phyloP scores from a whole-genome alignment of 2,888 invertebrate genomes.

The Cantharis flavilabris region DNA sequence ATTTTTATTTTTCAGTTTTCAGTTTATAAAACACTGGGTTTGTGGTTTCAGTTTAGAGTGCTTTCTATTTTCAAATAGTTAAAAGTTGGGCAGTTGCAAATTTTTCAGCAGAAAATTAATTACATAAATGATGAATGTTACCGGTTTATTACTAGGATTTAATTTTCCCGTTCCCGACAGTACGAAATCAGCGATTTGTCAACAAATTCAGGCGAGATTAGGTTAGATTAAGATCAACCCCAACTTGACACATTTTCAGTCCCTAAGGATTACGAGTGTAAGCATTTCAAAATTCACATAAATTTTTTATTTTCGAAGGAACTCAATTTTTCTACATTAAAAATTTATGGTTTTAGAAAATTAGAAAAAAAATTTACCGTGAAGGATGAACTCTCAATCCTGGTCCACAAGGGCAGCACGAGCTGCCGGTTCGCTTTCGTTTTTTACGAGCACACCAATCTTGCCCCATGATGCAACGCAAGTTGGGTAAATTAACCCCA shows the following conservation, averaged over 20 bases:
- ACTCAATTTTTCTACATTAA: neutral
- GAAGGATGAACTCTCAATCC: slow-evolving; percentile 62
- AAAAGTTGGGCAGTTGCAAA: too few species aligned
- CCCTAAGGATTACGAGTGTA: neutral
- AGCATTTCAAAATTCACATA: neutral
- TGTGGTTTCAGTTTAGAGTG: too few species aligned
- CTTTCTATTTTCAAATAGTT: too few species aligned
- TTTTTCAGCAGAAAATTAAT: too few species aligned
- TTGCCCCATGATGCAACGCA: slow-evolving; percentile 66
- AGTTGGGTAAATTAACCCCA: neutral
- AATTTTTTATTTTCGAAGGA: neutral
- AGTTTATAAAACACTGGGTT: too few species aligned
- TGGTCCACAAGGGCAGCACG: slow-evolving; percentile 63
- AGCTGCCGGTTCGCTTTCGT: slow-evolving; percentile 68
- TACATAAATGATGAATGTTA: too few species aligned
- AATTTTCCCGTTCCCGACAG: neutral
- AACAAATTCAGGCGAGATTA: neutral
- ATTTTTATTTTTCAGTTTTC: too few species aligned
- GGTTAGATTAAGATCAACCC: neutral
- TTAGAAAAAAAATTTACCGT: slow-evolving; percentile 43
- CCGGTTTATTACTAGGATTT: neutral
- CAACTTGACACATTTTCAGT: neutral
- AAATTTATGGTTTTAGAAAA: neutral
- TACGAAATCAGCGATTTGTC: neutral
- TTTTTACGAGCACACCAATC: slow-evolving; percentile 76